Evolutionary conservation across 1,140 invertebrate genomes (phyloP).

Genomic region (Nylanderia fulva): DNA sequence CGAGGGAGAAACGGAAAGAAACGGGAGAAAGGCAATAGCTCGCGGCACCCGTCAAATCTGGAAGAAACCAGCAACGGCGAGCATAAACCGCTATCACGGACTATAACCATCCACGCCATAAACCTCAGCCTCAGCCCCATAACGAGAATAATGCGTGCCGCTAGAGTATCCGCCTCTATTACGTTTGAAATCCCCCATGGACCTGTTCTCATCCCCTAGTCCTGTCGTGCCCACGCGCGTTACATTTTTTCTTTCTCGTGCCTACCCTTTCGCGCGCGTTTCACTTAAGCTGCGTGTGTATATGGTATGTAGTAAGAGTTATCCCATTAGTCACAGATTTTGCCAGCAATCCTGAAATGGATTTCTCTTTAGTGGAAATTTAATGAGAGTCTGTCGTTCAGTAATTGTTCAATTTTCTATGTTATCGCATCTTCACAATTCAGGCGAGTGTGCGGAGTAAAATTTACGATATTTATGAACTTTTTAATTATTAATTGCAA

Average conservation of each 20-base stretch:
- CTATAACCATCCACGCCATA: slow-evolving; percentile 79
- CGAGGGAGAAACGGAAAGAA: not conserved
- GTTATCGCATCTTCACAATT: not conserved
- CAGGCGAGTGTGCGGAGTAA: not conserved
- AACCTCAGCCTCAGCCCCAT: slow-evolving; percentile 71
- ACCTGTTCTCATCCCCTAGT: slow-evolving; percentile 64
- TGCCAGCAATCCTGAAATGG: not conserved
- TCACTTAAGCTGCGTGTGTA: not conserved
- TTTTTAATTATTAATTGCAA: not conserved
- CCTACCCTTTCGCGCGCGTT: slow-evolving; percentile 36
- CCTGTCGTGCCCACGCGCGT: slow-evolving; percentile 55
- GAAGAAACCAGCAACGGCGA: slow-evolving; percentile 66
- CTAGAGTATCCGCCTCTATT: slow-evolving; percentile 81
- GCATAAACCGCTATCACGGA: slow-evolving; percentile 79
- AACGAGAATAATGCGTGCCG: slow-evolving; percentile 82
- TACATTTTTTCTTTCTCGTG: slow-evolving; percentile 54
- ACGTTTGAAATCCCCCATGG: slow-evolving; percentile 80
- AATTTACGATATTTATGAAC: not conserved
- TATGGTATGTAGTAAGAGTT: not conserved
- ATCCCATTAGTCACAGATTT: slow-evolving; percentile 35
- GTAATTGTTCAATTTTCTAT: not conserved
- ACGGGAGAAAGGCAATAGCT: slow-evolving; percentile 51
- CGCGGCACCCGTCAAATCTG: slow-evolving; percentile 66
- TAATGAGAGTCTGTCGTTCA: not conserved
- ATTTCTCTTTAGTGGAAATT: slow-evolving; percentile 34